phyloP scores from a whole-genome alignment of 2,113 vertebrate genomes.

The Zapus hudsonius region DNA sequence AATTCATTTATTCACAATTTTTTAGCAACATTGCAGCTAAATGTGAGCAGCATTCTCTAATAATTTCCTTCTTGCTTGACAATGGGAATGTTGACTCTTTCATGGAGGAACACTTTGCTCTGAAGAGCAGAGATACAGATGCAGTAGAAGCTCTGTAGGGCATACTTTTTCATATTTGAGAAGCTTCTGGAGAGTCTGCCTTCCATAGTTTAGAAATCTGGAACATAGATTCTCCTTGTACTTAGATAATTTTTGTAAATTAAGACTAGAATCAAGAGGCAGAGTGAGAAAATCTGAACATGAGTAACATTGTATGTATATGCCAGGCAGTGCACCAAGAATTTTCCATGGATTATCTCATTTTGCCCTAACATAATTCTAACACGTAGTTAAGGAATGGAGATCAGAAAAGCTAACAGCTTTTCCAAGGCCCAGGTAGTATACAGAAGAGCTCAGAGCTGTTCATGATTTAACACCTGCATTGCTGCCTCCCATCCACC shows the following conservation, averaged over 20 bases:
- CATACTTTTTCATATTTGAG: neutral
- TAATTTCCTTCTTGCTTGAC: neutral
- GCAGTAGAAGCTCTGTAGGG: neutral
- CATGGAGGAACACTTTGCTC: conserved; percentile 21
- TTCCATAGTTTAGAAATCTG: neutral
- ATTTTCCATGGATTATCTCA: conserved; percentile 21
- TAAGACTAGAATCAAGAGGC: neutral
- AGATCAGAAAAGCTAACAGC: neutral
- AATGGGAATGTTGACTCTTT: conserved; percentile 41
- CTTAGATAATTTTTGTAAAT: conserved; percentile 28
- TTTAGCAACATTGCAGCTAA: neutral
- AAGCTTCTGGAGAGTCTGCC: neutral
- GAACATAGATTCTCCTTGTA: neutral
- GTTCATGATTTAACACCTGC: neutral
- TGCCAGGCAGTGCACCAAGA: neutral
- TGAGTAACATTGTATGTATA: neutral
- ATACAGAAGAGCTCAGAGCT: neutral
- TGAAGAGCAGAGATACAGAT: neutral
- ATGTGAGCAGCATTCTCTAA: conserved; percentile 18
- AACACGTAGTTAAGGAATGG: neutral
- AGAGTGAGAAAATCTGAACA: conserved; percentile 14
- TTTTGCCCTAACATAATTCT: conserved; percentile 21
- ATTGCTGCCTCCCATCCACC: neutral
- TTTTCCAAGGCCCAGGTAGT: neutral
- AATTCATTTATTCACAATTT: conserved; percentile 35